Evolutionary conservation across 2,113 vertebrate genomes (phyloP), one percentile per base, ranked within the genome.

Genomic region (Ictidomys tridecemlineatus): DNA sequence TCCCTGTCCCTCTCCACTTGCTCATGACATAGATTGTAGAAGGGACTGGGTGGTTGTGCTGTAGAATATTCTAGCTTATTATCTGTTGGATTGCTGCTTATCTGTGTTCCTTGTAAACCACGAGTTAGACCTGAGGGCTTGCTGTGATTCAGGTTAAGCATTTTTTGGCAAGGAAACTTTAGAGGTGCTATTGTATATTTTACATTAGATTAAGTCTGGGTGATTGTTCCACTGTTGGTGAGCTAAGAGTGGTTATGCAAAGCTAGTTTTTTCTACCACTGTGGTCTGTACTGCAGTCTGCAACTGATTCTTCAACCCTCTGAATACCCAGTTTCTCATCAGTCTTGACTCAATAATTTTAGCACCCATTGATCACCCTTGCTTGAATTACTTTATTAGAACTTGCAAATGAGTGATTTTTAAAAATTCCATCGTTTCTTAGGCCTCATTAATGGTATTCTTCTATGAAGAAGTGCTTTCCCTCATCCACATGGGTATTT

Each of bases 341-440:
- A 82, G 13, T 24, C 51, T 70, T 65, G 32, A 42, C 58, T 12
- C 37, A 2, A 69, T 45, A 63, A 1, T 63, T 42, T 83, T 37
- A 39, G 37, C 37, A 67, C 20, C 42, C 32, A 37, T 3, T 17
- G 67, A 20, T 53, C 30, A 61, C 53, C 51, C 74, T 56, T 32
- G 28, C 39, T 79, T 70, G 51, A 77, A 39, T 83, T 26, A 16
- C 83, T 97, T 77, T 37, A 48, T 86, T 88, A 67, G 77, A 87
- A 77, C 26, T 70, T 83, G 53, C 2, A 18, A 69, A 83, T 58
- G 70, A 65, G n/a, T 56, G 14, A 77, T 90, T 76, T 95, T 74
- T 18, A 45, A 61, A 56, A 56, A 56, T 65, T 87, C n/a, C 48
- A 3, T 84, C 2, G 30, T 85, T 87, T 86, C 48, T 87, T 84